A percentile compares a stretch with the other conserved stretches of the same genome.
Conservation (phyloP, 1,140 invertebrate species). For the Acromyrmex echinatior region DNA sequence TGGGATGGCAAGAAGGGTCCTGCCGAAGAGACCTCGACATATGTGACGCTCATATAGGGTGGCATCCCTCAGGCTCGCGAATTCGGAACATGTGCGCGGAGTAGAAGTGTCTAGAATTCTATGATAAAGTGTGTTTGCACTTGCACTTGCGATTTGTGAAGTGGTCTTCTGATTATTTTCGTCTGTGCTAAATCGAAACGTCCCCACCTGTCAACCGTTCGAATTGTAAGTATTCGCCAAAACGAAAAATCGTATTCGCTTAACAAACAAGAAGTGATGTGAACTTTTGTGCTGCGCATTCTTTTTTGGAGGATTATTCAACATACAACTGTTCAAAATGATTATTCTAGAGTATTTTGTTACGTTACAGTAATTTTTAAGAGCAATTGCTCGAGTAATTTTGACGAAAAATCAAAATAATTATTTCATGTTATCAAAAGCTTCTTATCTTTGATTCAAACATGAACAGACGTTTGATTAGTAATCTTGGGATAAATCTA, state of each 20-base stretch:
- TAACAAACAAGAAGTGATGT: neutral
- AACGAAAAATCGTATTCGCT: neutral
- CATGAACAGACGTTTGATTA: conserved; percentile 17
- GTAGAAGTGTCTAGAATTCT: conserved; percentile 80
- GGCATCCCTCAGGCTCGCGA: conserved; percentile 77
- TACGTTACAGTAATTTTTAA: neutral
- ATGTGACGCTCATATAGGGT: conserved; percentile 82
- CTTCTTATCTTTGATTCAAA: neutral
- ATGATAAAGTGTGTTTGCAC: conserved; percentile 81
- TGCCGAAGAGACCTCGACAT: conserved; percentile 80
- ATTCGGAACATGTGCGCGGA: conserved; percentile 81
- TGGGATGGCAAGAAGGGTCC: conserved; percentile 72
- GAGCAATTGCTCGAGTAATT: neutral
- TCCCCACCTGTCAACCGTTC: conserved; percentile 54
- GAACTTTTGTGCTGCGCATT: neutral
- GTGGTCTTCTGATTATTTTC: conserved; percentile 77
- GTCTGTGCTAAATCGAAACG: conserved; percentile 48
- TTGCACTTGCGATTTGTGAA: conserved; percentile 71
- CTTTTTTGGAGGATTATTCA: neutral
- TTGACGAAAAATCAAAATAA: neutral
- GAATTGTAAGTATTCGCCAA: neutral
- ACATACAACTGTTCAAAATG: neutral
- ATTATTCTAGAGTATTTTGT: neutral
- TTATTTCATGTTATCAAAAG: neutral
- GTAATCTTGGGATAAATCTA: conserved; percentile 19